Evolutionary conservation across 2,888 invertebrate genomes (phyloP).

Genomic region (Odontocolon sp.): DNA sequence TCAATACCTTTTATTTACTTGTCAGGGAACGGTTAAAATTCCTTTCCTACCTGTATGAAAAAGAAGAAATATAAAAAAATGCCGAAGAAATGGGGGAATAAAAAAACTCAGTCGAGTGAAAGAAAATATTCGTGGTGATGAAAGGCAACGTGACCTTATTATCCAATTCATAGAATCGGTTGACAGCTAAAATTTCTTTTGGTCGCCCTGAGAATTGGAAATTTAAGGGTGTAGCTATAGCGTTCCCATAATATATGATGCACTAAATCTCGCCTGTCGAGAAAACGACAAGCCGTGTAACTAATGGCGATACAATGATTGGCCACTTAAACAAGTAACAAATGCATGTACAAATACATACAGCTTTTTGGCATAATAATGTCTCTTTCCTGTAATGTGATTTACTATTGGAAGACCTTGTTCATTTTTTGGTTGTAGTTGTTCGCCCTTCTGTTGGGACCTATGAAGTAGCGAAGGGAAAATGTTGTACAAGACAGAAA

Average conservation of each 20-base stretch:
- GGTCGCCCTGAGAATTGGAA: slow-evolving; percentile 8
- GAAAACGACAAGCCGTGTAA: no score
- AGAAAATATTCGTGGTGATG: slow-evolving; percentile 31
- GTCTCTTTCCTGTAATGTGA: no score
- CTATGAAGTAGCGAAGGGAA: slow-evolving; percentile 2
- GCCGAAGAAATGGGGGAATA: background rate
- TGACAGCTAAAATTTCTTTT: slow-evolving; percentile 23
- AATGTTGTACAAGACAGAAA: background rate
- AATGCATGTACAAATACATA: no score
- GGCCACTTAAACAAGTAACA: no score
- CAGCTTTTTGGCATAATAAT: no score
- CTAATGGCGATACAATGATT: no score
- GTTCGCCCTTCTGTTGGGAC: no score
- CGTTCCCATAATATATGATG: no score
- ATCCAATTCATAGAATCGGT: slow-evolving; percentile 19
- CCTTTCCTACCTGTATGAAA: background rate
- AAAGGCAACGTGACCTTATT: slow-evolving; percentile 31
- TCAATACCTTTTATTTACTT: slow-evolving; percentile 28
- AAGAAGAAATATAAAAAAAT: slow-evolving; percentile 7
- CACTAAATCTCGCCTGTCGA: no score
- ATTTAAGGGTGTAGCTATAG: background rate
- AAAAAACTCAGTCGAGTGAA: slow-evolving; percentile 29
- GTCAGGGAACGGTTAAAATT: slow-evolving; percentile 2
- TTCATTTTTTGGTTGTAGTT: no score
- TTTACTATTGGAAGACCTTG: no score